A percentile compares a stretch with the other conserved stretches of the same genome.
Evolutionary conservation across 2,888 invertebrate species (phyloP).

Genomic region (Nomada fabriciana): DNA sequence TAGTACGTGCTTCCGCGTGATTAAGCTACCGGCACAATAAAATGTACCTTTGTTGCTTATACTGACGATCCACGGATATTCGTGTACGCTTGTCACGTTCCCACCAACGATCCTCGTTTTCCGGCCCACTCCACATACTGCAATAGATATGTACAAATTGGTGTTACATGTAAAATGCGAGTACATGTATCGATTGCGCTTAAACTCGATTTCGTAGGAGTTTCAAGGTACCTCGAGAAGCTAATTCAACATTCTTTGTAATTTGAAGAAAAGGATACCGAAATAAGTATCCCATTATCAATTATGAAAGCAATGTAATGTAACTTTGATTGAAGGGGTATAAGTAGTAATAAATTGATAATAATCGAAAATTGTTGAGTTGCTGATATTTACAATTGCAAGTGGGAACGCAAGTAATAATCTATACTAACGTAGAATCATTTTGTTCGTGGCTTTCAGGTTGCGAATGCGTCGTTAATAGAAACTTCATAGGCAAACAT

Average conservation of each 20-base stretch:
- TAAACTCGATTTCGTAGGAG: neutral
- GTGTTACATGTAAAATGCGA: neutral
- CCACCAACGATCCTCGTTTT: constrained; percentile 90
- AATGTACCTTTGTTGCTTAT: constrained; percentile 88
- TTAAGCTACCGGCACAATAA: constrained; percentile 90
- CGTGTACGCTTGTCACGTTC: constrained; percentile 87
- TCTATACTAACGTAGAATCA: too few species aligned
- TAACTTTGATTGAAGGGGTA: too few species aligned
- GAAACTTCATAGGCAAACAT: too few species aligned
- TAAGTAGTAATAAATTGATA: too few species aligned
- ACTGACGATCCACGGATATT: constrained; percentile 92
- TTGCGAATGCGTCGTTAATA: too few species aligned
- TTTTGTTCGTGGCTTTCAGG: too few species aligned
- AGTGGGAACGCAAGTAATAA: too few species aligned
- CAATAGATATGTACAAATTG: constrained; percentile 30
- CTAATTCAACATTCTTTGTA: neutral
- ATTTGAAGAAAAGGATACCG: too few species aligned
- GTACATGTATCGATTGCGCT: neutral
- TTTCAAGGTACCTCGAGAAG: neutral
- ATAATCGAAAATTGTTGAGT: too few species aligned
- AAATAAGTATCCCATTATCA: too few species aligned
- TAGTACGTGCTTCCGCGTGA: constrained; percentile 89
- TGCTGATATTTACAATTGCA: too few species aligned
- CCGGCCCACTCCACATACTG: constrained; percentile 87
- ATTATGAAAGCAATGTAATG: too few species aligned